These are phyloP conservation scores for Drosophila anceps DNA, from an alignment of 2,888 invertebrate genomes.

Conservation along the genomic window DNA sequence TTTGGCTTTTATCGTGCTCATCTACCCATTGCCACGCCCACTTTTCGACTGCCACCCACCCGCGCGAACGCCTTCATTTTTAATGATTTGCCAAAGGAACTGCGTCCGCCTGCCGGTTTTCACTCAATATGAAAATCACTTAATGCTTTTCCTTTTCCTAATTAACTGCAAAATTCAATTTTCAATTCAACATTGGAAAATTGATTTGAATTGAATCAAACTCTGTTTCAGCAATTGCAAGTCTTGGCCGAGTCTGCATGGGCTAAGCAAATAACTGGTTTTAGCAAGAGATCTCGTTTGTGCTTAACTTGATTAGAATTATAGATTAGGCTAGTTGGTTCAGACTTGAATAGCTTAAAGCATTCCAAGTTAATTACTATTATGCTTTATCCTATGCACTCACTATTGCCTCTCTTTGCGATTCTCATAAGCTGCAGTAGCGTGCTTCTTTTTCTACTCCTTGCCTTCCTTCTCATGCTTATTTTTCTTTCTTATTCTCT, in stretches of 20 bases:
- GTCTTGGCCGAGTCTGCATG: not conserved
- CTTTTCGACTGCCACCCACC: not conserved
- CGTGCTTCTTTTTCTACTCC: not conserved
- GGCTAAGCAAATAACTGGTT: not conserved
- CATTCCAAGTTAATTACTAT: too few relatives aligned
- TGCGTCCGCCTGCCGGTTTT: too few relatives aligned
- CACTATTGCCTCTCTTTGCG: not conserved
- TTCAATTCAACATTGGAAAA: not conserved
- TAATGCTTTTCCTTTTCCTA: not conserved
- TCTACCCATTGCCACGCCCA: conserved; percentile 3
- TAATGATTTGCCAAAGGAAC: not conserved
- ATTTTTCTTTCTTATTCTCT: not conserved
- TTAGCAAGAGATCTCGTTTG: not conserved
- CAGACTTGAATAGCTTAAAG: not conserved
- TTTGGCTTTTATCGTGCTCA: conserved; percentile 3
- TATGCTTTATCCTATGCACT: too few relatives aligned
- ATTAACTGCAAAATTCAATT: not conserved
- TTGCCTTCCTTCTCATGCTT: not conserved
- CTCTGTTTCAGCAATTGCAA: not conserved
- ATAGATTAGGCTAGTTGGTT: not conserved
- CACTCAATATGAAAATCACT: not conserved
- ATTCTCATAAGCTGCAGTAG: not conserved
- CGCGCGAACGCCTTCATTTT: not conserved
- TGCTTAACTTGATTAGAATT: not conserved
- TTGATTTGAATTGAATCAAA: not conserved